Evolutionary conservation across 2,113 vertebrate species (phyloP), one percentile per base, ranked within the genome.

Genomic region (Gallinago media): DNA sequence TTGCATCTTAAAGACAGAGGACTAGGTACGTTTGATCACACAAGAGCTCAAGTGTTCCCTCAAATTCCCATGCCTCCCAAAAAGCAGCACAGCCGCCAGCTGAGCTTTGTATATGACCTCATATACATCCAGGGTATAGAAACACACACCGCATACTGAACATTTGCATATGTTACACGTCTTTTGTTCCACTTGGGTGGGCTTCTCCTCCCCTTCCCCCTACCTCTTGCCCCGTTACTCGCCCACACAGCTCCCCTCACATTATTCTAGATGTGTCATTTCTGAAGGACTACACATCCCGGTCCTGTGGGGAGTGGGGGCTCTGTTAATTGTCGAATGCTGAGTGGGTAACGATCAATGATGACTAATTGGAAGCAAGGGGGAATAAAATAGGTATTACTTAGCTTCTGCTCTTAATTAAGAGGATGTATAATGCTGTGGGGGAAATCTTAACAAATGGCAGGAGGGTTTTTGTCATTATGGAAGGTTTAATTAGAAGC

Each of bases 341-440:
- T 93, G 97, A 90, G 83, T 85, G 50, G 95, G 89, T 94, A 97
- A 93, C 59, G 56, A 98, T 97, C 97, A 97, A 93, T 97, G 96
- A 81, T 82, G 92, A 92, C 91, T 98, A 98, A 98, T 97, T 97
- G 96, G 97, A 97, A 56, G 87, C 94, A 96, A 96, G 92, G 88
- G 91, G 90, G 94, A 96, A 96, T 96, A 94, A 97, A 97, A 95
- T 62, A 94, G 89, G 94, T 96, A 95, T 97, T 97, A 95, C 85
- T 97, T 94, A 75, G 85, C 90, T 95, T 82, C 95, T 96, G 97
- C 96, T 98, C 96, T 98, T 98, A 98, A 98, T 98, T 98, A 97
- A 96, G 58, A 61, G 38, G 84, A 95, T 77, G 61, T 66, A 50
- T 82, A 97, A 95, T 92, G 77, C 96, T 96, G 58, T 94, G 83